Percentiles rank a stretch among this genome's conserved stretches.
phyloP scores from a whole-genome alignment of 2,113 vertebrate species.

The Tyto alba region DNA sequence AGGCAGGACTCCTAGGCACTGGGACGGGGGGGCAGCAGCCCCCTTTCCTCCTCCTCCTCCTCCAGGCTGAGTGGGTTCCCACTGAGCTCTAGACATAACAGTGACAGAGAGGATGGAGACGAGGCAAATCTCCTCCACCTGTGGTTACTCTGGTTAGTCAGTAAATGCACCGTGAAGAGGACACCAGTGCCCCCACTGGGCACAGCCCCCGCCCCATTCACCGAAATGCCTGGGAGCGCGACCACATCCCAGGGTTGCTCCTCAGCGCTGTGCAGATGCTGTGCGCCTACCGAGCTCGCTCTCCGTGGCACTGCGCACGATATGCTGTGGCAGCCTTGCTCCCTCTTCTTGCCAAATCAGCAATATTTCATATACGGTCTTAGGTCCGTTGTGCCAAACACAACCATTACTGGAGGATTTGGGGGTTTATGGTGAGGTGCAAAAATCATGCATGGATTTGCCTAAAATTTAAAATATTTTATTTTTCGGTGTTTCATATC shows the following conservation, averaged over 20 bases:
- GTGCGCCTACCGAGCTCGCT: accelerated
- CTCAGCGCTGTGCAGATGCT: accelerated
- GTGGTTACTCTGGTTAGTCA: background rate
- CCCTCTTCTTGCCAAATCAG: background rate
- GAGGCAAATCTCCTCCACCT: background rate
- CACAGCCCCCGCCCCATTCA: accelerated
- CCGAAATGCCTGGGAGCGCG: accelerated
- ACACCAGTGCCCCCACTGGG: accelerated
- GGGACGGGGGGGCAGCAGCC: accelerated
- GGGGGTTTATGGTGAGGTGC: background rate
- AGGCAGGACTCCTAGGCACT: background rate
- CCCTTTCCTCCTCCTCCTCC: background rate
- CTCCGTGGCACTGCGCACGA: background rate
- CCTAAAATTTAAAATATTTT: background rate
- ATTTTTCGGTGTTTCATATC: background rate
- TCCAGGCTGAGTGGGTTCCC: background rate
- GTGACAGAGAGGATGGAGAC: accelerated
- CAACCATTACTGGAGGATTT: background rate
- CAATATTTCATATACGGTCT: background rate
- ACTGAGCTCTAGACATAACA: background rate
- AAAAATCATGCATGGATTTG: background rate
- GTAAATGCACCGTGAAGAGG: accelerated
- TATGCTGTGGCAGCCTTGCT: background rate
- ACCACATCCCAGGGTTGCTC: background rate
- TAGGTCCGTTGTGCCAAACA: background rate